Percentiles rank a stretch among this genome's conserved stretches.
These are phyloP conservation scores for Diarsia brunnea DNA, from an alignment of 2,888 invertebrate genomes.

Conservation along the genomic window DNA sequence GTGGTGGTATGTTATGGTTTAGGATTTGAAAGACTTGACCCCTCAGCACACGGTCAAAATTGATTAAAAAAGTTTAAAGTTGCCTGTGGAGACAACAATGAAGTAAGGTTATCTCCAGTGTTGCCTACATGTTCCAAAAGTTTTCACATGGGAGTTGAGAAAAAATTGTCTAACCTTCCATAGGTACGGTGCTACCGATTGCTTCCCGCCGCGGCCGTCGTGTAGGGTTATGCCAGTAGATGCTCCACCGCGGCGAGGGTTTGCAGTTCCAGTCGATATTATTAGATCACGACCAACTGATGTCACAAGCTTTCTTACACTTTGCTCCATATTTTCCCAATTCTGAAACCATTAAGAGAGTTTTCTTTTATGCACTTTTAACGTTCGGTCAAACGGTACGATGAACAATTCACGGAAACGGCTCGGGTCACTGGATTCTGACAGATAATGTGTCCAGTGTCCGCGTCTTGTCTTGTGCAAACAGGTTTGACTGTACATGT, in stretches of 20 bases:
- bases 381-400: background rate
- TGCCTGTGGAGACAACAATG: background rate
- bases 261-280: constrained; percentile 74
- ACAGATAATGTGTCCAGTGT: background rate
- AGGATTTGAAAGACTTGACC: background rate
- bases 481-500: background rate
- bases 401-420: background rate
- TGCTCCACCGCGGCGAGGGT: constrained; percentile 12
- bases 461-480: background rate
- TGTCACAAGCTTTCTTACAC: constrained; percentile 71
- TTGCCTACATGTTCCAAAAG: background rate
- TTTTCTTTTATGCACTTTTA: background rate
- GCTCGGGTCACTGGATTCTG: background rate
- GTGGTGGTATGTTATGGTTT: background rate
- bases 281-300: constrained; percentile 59
- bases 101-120: no score
- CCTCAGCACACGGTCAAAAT: background rate
- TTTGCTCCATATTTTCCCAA: constrained; percentile 77
- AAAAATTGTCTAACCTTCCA: constrained; percentile 77
- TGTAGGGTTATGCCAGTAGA: constrained; percentile 35
- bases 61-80: background rate
- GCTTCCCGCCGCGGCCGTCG: constrained; percentile 53
- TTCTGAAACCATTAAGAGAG: constrained; percentile 67
- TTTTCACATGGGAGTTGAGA: background rate
- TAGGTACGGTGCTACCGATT: constrained; percentile 72